phyloP scores from a whole-genome alignment of 2,113 vertebrate species.

The Chionis minor region DNA sequence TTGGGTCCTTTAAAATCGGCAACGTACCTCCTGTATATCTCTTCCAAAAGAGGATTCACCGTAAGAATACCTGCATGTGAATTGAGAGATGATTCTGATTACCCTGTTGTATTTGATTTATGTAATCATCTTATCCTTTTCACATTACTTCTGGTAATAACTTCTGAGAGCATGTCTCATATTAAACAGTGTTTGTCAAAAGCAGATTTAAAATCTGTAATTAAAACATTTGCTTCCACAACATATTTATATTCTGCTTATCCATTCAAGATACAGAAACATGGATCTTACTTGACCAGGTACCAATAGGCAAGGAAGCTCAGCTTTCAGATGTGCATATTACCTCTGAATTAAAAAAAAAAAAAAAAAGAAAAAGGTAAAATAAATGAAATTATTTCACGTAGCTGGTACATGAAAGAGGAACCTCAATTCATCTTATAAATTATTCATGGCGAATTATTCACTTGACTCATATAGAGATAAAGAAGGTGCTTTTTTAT shows the following conservation, averaged over 20 bases:
- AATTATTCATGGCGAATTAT: conserved; percentile 54
- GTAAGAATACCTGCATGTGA: neutral
- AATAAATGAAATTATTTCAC: conserved; percentile 35
- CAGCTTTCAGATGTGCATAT: neutral
- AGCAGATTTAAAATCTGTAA: conserved; percentile 42
- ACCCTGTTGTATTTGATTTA: neutral
- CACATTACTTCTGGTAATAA: neutral
- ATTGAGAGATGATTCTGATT: neutral
- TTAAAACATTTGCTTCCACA: conserved; percentile 32
- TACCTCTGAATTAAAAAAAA: neutral
- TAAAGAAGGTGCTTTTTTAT: conserved; percentile 12
- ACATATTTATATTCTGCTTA: conserved; percentile 4
- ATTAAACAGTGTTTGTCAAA: conserved; percentile 24
- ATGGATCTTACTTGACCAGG: neutral
- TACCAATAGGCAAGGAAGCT: neutral
- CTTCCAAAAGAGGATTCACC: neutral
- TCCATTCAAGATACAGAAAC: neutral
- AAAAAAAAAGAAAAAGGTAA: neutral
- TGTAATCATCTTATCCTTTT: neutral
- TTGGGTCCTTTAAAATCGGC: neutral
- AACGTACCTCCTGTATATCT: neutral
- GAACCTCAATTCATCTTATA: conserved; percentile 21
- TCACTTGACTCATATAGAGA: conserved; percentile 35
- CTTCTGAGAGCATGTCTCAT: neutral
- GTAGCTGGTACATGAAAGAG: conserved; percentile 37